Evolutionary conservation across 2,888 invertebrate species (phyloP), one percentile per base, ranked within the genome.

Genomic region (Hyles lineata): DNA sequence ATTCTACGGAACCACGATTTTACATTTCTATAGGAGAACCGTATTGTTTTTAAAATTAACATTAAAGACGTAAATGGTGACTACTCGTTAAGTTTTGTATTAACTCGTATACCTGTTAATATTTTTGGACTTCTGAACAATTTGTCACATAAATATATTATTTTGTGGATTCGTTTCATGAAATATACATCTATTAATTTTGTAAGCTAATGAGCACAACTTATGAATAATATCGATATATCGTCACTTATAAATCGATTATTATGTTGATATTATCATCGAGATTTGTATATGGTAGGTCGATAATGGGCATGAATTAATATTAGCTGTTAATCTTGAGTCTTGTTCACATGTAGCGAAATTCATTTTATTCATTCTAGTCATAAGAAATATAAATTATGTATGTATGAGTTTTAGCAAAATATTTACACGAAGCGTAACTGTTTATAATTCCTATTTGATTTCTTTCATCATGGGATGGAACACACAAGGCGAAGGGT

Each of bases 51-150:
- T n/a, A 55, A 55, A n/a, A 55, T n/a, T n/a, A 5, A n/a, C 19
- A 55, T n/a, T 55, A 55, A 17, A 52, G n/a, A 76, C 78, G 59
- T 83, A 82, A 88, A 85, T 83, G 86, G 87, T 59, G 61, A 79
- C 73, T 23, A 72, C 77, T 83, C 81, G 82, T 89, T 87, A 87
- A 76, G 82, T 80, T 83, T 86, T 86, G 87, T 87, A 80, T 72
- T 77, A 71, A 87, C 72, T 88, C 85, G 82, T 62, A 72, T 82
- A 79, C 81, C 85, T 82, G 79, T 84, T 86, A 79, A 82, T 82
- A 74, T 78, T 81, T 85, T 82, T 82, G 78, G 81, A 84, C 87
- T 88, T 79, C 86, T 83, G 85, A 74, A 79, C 77, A 74, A 87
- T 89, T 86, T 84, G 80, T 87, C 81, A 67, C 15, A 17, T 67